Evolutionary conservation across 2,888 invertebrate genomes (phyloP).

Genomic region (Alitta virens): DNA sequence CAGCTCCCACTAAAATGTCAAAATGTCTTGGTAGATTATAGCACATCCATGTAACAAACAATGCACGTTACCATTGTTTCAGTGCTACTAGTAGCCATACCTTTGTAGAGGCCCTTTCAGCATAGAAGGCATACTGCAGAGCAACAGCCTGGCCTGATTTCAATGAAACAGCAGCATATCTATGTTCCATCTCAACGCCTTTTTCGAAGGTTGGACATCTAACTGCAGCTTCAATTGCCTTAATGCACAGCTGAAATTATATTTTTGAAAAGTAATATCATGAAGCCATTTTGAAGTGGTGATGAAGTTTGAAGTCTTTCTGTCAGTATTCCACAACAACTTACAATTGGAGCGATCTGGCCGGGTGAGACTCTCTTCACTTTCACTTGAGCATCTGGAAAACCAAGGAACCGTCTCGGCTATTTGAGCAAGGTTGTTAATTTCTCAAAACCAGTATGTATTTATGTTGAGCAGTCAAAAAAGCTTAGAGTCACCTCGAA

Average conservation of each 20-base stretch:
- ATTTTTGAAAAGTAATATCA: too few relatives aligned
- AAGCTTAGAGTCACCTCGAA: too few relatives aligned
- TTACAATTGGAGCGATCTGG: slow-evolving; percentile 47
- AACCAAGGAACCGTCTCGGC: neutral
- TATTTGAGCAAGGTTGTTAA: too few relatives aligned
- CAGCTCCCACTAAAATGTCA: too few relatives aligned
- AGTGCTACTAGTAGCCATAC: too few relatives aligned
- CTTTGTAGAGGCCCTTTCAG: slow-evolving; percentile 42
- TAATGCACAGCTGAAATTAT: slow-evolving; percentile 32
- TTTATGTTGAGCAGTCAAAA: too few relatives aligned
- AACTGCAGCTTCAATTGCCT: slow-evolving; percentile 37
- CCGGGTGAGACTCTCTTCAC: slow-evolving; percentile 41
- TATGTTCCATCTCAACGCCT: slow-evolving; percentile 37
- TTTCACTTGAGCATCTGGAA: slow-evolving; percentile 37
- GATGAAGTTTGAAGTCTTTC: too few relatives aligned
- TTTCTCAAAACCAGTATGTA: too few relatives aligned
- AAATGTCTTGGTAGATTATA: too few relatives aligned
- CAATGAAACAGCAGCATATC: slow-evolving; percentile 33
- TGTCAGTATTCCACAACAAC: slow-evolving; percentile 15
- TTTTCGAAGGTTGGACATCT: slow-evolving; percentile 31
- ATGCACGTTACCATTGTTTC: too few relatives aligned
- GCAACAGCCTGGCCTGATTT: slow-evolving; percentile 43
- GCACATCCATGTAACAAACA: too few relatives aligned
- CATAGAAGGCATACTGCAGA: slow-evolving; percentile 51
- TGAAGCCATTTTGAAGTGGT: too few relatives aligned